Evolutionary conservation across 1,140 invertebrate genomes (phyloP), one percentile per base, ranked within the genome.

Genomic region (Drosophila ficusphila): DNA sequence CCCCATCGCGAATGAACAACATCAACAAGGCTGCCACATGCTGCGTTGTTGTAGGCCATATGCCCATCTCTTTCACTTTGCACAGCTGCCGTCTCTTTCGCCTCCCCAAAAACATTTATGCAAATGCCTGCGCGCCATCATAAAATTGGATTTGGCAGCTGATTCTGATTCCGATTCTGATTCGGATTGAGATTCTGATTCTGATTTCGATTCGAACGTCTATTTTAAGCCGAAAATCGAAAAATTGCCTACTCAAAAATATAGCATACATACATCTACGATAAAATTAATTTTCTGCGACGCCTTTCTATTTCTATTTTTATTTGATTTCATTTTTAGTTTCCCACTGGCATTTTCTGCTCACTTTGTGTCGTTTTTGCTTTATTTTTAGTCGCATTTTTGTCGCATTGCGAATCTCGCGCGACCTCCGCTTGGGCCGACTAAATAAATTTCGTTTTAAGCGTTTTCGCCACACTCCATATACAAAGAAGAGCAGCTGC

Each of bases 81-180:
- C 46, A 23, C 42, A 47, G 11, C 34, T 41, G 68, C 54, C 53
- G 6, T 53, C 48, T 27, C 68, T 33, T 11, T 53, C 53, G 39
- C 25, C n/a, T 47, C 39, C 19, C 60, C 29, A 60, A 57, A 75
- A 61, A 73, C 73, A 75, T 75, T 78, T 82, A 83, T 89, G 83
- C 83, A 88, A 81, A 86, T 86, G 82, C 39, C 69, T 62, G 47
- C 69, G 56, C 74, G 71, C 57, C 78, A 88, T 88, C 78, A 82
- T 88, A 88, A 88, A 88, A 89, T 88, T 89, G 82, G 78, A 89
- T 88, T 88, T 82, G 82, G 82, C 82, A 88, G 77, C 83, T 61
- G 69, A 72, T 72, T 72, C 47, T 25, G 69, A 72, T 42, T 44
- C 21, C 14, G 41, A n/a, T 44, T 48, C 27, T 25, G 67, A 69